These are phyloP conservation scores for Phalanger gymnotis DNA, from an alignment of 2,797 vertebrate genomes.

Conservation along the genomic window DNA sequence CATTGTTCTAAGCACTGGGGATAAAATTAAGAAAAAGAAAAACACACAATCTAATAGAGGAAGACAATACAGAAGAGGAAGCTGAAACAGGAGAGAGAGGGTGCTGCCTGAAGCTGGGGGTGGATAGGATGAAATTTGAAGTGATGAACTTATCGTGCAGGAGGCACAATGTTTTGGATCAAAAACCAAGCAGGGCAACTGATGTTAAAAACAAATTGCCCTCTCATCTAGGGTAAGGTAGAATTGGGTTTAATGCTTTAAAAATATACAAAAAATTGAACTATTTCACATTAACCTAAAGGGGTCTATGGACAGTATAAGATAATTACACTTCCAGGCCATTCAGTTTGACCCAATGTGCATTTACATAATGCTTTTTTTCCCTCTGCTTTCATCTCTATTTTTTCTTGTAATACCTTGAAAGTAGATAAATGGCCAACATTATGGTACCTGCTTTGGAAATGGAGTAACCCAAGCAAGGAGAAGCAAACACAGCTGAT, in stretches of 20 bases:
- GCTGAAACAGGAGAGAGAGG: not conserved
- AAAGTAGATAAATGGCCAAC: not conserved
- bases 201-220: not conserved
- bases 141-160: not conserved
- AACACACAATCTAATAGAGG: not conserved
- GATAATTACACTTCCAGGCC: not conserved
- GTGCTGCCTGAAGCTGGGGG: not conserved
- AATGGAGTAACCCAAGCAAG: not conserved
- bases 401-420: not conserved
- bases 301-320: not conserved
- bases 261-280: not conserved
- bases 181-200: not conserved
- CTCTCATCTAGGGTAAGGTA: not conserved
- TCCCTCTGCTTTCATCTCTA: not conserved
- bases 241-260: not conserved
- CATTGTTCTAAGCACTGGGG: not conserved
- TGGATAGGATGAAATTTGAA: not conserved
- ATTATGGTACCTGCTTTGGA: conserved; percentile 10
- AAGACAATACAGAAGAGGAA: not conserved
- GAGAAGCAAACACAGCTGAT: not conserved
- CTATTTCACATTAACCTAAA: not conserved
- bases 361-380: not conserved
- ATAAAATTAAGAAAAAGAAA: not conserved
- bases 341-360: not conserved
- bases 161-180: not conserved